A percentile compares a stretch with the other conserved stretches of the same genome.
These are phyloP conservation scores for Styela plicata DNA, from an alignment of 23 tunicate species.

Conservation along the genomic window DNA sequence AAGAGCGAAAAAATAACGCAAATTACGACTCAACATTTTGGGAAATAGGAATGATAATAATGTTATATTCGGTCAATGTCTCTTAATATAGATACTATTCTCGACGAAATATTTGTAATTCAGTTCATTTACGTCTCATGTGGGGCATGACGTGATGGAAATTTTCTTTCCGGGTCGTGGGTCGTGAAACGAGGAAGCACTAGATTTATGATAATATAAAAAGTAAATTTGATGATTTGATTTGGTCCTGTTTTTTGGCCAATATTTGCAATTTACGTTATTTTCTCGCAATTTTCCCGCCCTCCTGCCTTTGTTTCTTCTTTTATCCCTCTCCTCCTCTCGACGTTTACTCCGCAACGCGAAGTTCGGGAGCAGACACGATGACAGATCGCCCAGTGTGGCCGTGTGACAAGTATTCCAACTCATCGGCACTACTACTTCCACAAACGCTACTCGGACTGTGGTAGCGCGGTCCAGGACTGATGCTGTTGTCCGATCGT, in stretches of 20 bases:
- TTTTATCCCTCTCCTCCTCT: not conserved
- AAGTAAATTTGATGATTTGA: not conserved
- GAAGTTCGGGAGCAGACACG: constrained; percentile 65
- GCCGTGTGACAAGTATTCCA: constrained; percentile 52
- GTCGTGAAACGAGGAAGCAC: no score
- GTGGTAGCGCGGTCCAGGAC: constrained; percentile 73
- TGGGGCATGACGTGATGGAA: no score
- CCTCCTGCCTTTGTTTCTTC: not conserved
- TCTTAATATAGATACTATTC: no score
- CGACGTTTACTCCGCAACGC: constrained; percentile 57
- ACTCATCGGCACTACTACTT: constrained; percentile 71
- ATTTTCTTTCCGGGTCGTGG: no score
- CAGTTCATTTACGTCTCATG: no score
- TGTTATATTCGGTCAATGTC: no score
- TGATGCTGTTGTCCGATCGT: constrained; percentile 64
- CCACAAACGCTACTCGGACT: constrained; percentile 49
- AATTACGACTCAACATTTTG: no score
- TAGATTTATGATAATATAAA: not conserved
- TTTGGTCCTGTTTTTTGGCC: not conserved
- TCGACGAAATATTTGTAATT: no score
- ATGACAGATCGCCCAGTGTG: constrained; percentile 46
- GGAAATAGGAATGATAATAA: no score
- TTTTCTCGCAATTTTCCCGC: not conserved
- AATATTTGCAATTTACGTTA: not conserved
- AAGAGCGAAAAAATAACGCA: not conserved